Conservation (phyloP, 2,888 invertebrate genomes). For the Ormyrus nitidulus region DNA sequence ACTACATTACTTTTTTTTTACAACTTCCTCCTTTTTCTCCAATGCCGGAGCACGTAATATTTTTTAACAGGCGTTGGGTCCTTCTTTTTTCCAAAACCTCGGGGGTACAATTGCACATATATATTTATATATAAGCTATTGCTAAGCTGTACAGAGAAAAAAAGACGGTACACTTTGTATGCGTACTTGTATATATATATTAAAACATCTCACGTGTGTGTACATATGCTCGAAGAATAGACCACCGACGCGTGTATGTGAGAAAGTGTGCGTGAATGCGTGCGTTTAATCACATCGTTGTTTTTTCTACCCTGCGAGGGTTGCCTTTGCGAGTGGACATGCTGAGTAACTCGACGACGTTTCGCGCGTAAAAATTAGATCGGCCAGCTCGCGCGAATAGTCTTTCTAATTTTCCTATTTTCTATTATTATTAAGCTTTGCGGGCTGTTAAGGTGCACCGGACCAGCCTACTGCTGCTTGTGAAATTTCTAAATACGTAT, state of each 20-base stretch:
- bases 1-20: conserved; percentile 51
- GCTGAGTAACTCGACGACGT: no score
- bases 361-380: no score
- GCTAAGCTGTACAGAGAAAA: conserved; percentile 66
- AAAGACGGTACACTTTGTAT: conserved; percentile 61
- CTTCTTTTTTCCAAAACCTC: conserved; percentile 41
- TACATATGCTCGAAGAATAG: conserved; percentile 58
- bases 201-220: background rate
- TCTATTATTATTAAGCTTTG: no score
- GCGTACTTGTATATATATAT: conserved; percentile 11
- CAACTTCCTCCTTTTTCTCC: conserved; percentile 13
- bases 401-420: no score
- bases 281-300: background rate
- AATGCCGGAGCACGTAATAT: conserved; percentile 21
- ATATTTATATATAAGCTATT: no score
- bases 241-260: conserved; percentile 64
- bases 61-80: conserved; percentile 51
- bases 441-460: background rate
- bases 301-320: no score
- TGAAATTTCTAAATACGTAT: background rate
- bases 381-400: no score
- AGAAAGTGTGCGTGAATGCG: conserved; percentile 47
- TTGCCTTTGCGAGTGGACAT: no score
- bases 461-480: background rate
- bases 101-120: conserved; percentile 68